A percentile compares a stretch with the other conserved stretches of the same genome.
Conservation (phyloP, 2,113 vertebrate genomes). For the Syngnathus scovelli region DNA sequence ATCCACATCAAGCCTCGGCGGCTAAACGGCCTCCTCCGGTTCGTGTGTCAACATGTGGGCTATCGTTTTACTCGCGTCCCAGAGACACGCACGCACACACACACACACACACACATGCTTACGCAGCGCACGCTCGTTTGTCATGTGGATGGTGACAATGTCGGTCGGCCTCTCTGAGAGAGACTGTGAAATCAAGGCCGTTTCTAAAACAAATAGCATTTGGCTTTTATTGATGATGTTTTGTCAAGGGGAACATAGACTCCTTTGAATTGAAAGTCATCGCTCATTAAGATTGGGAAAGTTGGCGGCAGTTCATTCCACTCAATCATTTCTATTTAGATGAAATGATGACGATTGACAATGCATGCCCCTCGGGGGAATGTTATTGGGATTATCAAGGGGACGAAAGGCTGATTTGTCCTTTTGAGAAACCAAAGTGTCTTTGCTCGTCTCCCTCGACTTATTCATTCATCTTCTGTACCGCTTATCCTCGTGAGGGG, state of each 20-base stretch:
- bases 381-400: no score
- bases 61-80: conserved; percentile 68
- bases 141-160: conserved; percentile 41
- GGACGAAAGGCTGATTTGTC: no score
- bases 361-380: no score
- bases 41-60: conserved; percentile 78
- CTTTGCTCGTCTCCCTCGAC: no score
- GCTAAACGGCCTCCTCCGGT: conserved; percentile 58
- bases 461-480: no score
- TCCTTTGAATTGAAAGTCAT: neutral
- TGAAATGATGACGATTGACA: no score
- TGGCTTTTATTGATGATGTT: conserved; percentile 6
- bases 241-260: conserved; percentile 2
- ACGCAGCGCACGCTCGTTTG: conserved; percentile 18
- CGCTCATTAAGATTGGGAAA: no score
- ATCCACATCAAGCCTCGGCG: conserved; percentile 66
- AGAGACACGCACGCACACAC: neutral
- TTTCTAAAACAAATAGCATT: conserved; percentile 2
- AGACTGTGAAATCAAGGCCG: conserved; percentile 1
- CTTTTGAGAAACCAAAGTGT: no score
- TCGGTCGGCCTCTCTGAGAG: conserved; percentile 2
- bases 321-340: no score
- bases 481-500: no score
- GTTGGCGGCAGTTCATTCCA: no score
- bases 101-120: conserved; percentile 3